Percentiles rank a stretch among this genome's conserved stretches.
Evolutionary conservation across 92 coral and sea anemone genomes (phyloP).

Genomic region (Bergia sp.): DNA sequence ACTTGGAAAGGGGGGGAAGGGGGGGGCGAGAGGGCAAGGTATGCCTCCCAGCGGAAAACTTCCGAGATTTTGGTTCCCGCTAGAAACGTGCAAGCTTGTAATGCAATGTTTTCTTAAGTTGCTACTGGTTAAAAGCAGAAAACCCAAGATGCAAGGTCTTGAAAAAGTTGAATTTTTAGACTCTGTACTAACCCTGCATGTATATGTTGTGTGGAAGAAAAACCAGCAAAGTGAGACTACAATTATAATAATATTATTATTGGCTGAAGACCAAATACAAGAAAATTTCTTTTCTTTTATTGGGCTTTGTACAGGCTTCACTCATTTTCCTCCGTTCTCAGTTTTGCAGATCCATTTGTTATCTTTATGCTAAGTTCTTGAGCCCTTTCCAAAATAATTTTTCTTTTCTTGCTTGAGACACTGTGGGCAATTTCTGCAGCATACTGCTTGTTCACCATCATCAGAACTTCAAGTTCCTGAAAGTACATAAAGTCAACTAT

Average conservation of each 20-base stretch:
- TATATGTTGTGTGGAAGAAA: background rate
- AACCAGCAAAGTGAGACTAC: background rate
- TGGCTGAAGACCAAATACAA: conserved; percentile 5
- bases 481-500: background rate
- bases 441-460: conserved; percentile 95
- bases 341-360: conserved; percentile 91
- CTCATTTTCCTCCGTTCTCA: conserved; percentile 99
- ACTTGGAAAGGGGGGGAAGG: no score
- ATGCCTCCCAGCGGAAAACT: no score
- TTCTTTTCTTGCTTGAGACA: conserved; percentile 93
- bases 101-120: no score
- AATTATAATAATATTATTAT: no score
- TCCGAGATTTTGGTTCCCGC: no score
- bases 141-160: background rate
- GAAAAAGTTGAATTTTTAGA: background rate
- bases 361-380: conserved; percentile 93
- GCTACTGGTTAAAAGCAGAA: background rate
- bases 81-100: no score
- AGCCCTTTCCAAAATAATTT: conserved; percentile 94
- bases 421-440: conserved; percentile 99
- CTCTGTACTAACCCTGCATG: background rate
- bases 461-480: conserved; percentile 94
- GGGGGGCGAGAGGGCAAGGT: no score
- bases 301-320: conserved; percentile 54
- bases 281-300: conserved; percentile 26